Evolutionary conservation across 2,113 vertebrate genomes (phyloP).

Genomic region (Tachycineta bicolor): DNA sequence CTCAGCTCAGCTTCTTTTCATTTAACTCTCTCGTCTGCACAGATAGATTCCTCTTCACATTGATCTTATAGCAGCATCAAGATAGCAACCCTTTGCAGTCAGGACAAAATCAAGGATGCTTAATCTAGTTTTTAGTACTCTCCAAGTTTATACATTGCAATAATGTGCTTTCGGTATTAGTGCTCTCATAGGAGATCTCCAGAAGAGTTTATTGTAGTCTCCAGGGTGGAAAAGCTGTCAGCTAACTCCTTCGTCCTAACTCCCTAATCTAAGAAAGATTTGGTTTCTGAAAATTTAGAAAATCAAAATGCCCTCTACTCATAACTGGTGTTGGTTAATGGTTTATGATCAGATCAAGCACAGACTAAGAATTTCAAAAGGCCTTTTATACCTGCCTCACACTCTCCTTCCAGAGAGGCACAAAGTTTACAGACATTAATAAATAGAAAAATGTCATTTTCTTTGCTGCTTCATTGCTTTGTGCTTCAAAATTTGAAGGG

Average conservation of each 20-base stretch:
- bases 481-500: neutral
- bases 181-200: neutral
- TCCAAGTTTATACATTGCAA: neutral
- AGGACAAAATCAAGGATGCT: neutral
- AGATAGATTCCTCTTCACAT: neutral
- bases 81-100: neutral
- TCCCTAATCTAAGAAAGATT: neutral
- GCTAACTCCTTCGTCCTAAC: neutral
- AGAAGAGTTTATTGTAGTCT: neutral
- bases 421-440: neutral
- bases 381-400: neutral
- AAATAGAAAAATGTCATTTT: neutral
- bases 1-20: neutral
- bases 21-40: neutral
- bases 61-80: neutral
- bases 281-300: neutral
- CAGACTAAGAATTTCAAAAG: neutral
- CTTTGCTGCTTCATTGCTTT: neutral
- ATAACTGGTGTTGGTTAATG: neutral
- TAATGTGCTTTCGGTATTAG: neutral
- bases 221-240: neutral
- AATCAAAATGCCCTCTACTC: neutral
- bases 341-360: neutral
- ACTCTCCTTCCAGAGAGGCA: neutral
- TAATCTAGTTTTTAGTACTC: neutral